phyloP scores from a whole-genome alignment of 2,888 invertebrate species.

The Himalopsyche japonica region DNA sequence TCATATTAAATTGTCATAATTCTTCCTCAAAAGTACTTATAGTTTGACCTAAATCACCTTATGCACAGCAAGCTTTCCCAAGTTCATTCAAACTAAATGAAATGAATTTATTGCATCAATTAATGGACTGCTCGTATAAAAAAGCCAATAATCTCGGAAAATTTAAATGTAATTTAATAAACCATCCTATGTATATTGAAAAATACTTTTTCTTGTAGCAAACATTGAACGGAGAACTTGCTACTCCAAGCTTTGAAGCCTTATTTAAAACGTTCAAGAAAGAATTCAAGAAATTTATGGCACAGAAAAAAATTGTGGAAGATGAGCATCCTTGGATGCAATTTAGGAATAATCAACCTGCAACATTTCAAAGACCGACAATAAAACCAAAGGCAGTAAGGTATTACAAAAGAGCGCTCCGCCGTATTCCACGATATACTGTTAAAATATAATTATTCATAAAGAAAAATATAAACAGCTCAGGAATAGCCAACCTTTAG shows the following conservation, averaged over 20 bases:
- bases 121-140: no score
- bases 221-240: neutral
- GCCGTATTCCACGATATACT: constrained; percentile 20
- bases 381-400: constrained; percentile 49
- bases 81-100: no score
- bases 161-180: no score
- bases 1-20: no score
- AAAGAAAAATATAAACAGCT: no score
- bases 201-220: neutral
- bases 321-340: constrained; percentile 68
- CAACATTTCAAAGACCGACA: constrained; percentile 48
- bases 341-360: constrained; percentile 55
- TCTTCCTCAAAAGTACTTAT: no score
- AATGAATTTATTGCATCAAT: no score
- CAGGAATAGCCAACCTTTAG: no score
- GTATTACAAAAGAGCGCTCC: constrained; percentile 47
- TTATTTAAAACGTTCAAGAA: constrained; percentile 53
- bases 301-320: constrained; percentile 48
- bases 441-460: constrained; percentile 14
- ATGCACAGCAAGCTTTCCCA: no score
- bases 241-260: constrained; percentile 51
- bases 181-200: no score
- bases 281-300: constrained; percentile 51
- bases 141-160: no score
- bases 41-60: no score